Evolutionary conservation across 2,888 invertebrate genomes (phyloP).

Genomic region (Ornithoptera priamus): DNA sequence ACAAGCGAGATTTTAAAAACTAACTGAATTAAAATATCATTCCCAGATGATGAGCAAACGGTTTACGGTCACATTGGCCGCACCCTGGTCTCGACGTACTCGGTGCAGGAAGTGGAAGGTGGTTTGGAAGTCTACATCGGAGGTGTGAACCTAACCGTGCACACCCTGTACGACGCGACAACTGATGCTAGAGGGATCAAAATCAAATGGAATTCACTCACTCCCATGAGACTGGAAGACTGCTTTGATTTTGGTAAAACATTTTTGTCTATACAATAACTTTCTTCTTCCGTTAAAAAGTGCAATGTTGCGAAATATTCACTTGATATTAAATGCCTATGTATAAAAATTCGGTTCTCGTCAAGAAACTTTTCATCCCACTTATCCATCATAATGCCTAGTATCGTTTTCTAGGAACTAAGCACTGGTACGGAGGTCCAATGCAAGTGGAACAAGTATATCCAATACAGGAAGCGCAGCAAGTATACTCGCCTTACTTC

Average conservation of each 20-base stretch:
- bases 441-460: constrained; percentile 80
- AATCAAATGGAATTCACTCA: constrained; percentile 57
- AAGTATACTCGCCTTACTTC: constrained; percentile 77
- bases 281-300: too few species aligned
- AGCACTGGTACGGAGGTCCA: constrained; percentile 86
- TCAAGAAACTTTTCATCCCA: not conserved
- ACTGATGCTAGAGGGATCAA: constrained; percentile 56
- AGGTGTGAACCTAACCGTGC: constrained; percentile 53
- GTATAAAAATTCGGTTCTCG: too few species aligned
- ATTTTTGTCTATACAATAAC: not conserved
- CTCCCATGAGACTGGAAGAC: constrained; percentile 62
- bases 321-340: too few species aligned
- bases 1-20: too few species aligned
- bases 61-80: constrained; percentile 61
- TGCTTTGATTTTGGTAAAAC: constrained; percentile 72
- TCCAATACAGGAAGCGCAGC: constrained; percentile 79
- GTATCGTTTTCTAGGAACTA: constrained; percentile 44
- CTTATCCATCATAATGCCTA: not conserved
- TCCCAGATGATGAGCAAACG: constrained; percentile 34
- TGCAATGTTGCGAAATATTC: too few species aligned
- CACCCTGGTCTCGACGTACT: constrained; percentile 51
- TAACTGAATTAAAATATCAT: too few species aligned
- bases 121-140: constrained; percentile 55
- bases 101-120: constrained; percentile 52
- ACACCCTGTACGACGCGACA: constrained; percentile 51